Conservation (phyloP, 2,888 invertebrate genomes). For the Micoletzkya japonica region DNA sequence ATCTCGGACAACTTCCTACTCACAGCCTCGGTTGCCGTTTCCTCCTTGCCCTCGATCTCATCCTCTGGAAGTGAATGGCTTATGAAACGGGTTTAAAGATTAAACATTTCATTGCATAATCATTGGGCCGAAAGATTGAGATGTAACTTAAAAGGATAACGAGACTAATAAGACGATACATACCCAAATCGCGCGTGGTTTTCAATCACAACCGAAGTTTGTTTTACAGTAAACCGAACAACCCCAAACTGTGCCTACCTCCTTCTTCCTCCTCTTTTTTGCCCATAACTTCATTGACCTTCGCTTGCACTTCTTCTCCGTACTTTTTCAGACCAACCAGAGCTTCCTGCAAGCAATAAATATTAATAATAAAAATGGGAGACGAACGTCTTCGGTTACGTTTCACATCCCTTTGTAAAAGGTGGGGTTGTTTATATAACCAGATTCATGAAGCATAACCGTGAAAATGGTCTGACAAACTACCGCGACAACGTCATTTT, state of each 20-base stretch:
- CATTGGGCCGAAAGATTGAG: too few species aligned
- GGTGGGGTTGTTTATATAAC: too few species aligned
- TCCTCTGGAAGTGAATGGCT: conserved; percentile 6
- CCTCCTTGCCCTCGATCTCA: conserved; percentile 9
- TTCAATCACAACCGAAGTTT: too few species aligned
- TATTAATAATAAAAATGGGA: too few species aligned
- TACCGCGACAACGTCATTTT: too few species aligned
- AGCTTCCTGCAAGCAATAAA: conserved; percentile 44
- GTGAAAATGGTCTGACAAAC: too few species aligned
- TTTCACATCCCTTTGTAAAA: neutral
- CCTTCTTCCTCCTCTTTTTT: conserved; percentile 33
- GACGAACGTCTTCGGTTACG: too few species aligned
- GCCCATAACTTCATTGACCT: conserved; percentile 47
- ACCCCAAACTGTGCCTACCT: too few species aligned
- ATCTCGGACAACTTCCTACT: conserved; percentile 17
- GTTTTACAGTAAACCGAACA: too few species aligned
- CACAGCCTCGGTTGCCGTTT: conserved; percentile 14
- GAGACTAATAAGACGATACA: neutral
- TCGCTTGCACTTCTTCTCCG: conserved; percentile 66
- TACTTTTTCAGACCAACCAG: conserved; percentile 54
- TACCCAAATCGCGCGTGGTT: too few species aligned
- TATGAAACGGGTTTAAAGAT: neutral
- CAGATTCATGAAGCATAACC: too few species aligned
- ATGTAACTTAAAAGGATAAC: neutral
- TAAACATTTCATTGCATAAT: too few species aligned